Evolutionary conservation across 2,888 invertebrate genomes (phyloP), one percentile per base, ranked within the genome.

Genomic region (Drosophila antonietae): DNA sequence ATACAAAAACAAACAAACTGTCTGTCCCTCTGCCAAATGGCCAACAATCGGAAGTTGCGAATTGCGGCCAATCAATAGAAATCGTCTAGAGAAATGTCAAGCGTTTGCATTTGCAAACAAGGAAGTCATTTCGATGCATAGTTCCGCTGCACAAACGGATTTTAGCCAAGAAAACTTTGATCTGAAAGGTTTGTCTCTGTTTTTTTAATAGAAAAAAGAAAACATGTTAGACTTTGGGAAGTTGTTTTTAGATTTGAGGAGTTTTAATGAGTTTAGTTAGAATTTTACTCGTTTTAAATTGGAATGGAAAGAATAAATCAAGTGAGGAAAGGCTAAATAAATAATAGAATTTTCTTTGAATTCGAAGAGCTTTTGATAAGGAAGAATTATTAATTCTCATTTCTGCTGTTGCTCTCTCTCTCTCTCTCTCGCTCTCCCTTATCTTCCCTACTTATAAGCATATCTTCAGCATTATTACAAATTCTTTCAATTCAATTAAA

Each of bases 1-100:
- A 28, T 7, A 49, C n/a, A 9, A 49, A 49, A 46, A n/a, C 33
- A 52, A 51, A 58, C 59, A 18, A 43, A 55, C 57, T 55, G 51
- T 47, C 39, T 37, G 59, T 37, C 63, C 62, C 47, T 57, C 39
- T 66, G 70, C 57, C 58, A 69, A 68, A 52, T 49, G 62, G 58
- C 70, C 39, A 64, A 63, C 75, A 62, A 78, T 71, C 86, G 87
- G 82, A 83, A 83, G 78, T 83, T 66, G 55, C 41, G 70, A 75
- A 69, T 71, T 47, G 73, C 73, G 65, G 66, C 64, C 55, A 66
- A 67, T 77, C 80, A 63, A 80, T 80, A 73, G 77, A 75, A 82
- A 68, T 67, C 58, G 60, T 62, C 56, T 64, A 70, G 33, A 64
- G 65, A 67, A 55, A 63, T 67, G 67, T 56, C 70, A 59, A 78